A percentile compares a stretch with the other conserved stretches of the same genome.
Conservation (phyloP, 1,140 invertebrate species). For the Vollenhovia emeryi region DNA sequence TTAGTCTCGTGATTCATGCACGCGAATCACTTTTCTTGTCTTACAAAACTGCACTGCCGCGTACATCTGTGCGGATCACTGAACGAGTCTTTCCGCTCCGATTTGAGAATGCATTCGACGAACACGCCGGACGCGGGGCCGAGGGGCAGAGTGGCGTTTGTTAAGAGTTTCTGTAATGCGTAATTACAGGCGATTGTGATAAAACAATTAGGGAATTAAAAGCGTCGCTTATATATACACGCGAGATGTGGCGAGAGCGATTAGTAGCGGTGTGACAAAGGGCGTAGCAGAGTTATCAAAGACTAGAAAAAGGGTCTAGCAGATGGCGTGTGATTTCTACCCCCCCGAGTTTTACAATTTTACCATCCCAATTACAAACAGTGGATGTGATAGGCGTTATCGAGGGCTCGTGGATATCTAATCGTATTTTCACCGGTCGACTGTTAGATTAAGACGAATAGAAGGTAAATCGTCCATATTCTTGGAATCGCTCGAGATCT, state of each 20-base stretch:
- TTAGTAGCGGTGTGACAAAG: neutral
- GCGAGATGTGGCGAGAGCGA: neutral
- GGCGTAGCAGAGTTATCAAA: neutral
- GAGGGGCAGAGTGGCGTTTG: neutral
- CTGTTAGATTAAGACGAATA: neutral
- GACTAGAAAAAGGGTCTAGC: neutral
- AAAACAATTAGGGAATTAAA: neutral
- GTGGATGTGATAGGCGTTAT: slow-evolving; percentile 26
- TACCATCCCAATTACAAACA: neutral
- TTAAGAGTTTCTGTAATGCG: neutral
- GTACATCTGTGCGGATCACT: slow-evolving; percentile 39
- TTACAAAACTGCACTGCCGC: slow-evolving; percentile 32
- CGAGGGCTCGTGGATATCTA: neutral
- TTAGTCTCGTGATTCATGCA: slow-evolving; percentile 45
- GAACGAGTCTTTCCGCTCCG: neutral
- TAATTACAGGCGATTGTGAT: neutral
- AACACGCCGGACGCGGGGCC: neutral
- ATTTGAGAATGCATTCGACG: slow-evolving; percentile 2
- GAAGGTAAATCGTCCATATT: neutral
- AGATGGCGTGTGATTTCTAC: slow-evolving; percentile 9
- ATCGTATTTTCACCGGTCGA: slow-evolving; percentile 14
- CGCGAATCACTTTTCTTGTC: slow-evolving; percentile 34
- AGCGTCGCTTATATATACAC: neutral
- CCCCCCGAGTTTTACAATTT: neutral
- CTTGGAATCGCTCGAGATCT: neutral